Conservation (phyloP, 2,113 vertebrate species). For the Astur gentilis region DNA sequence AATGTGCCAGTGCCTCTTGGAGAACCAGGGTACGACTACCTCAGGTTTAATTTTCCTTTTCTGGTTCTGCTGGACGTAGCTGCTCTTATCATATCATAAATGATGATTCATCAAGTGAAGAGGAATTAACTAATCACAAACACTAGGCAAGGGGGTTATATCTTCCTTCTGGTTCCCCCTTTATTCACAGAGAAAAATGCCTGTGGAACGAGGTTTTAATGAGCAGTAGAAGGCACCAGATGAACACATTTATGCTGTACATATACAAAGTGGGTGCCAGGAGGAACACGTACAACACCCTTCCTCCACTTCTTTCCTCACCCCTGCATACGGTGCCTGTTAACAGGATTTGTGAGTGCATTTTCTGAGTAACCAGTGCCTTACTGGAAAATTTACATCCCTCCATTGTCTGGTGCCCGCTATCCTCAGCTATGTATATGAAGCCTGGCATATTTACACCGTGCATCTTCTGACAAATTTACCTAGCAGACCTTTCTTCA, state of each 20-base stretch:
- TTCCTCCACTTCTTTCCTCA: constrained; percentile 49
- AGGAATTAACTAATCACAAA: neutral
- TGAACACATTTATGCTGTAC: neutral
- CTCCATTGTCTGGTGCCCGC: constrained; percentile 27
- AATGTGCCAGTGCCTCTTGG: neutral
- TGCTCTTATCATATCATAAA: neutral
- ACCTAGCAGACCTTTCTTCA: neutral
- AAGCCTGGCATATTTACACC: neutral
- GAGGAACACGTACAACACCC: constrained; percentile 33
- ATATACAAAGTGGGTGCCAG: constrained; percentile 7
- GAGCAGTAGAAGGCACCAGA: neutral
- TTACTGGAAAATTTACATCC: constrained; percentile 9
- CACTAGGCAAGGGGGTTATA: neutral
- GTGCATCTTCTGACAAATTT: neutral
- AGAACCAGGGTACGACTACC: neutral
- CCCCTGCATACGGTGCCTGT: neutral
- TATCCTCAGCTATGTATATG: neutral
- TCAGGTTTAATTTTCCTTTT: neutral
- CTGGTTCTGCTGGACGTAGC: neutral
- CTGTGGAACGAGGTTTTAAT: neutral
- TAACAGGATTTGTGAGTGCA: constrained; percentile 24
- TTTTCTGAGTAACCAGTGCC: constrained; percentile 37
- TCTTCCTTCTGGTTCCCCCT: neutral
- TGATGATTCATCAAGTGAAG: neutral
- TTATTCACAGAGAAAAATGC: neutral